These are phyloP conservation scores for Charanyca ferruginea DNA, from an alignment of 2,888 invertebrate genomes.

Conservation along the genomic window DNA sequence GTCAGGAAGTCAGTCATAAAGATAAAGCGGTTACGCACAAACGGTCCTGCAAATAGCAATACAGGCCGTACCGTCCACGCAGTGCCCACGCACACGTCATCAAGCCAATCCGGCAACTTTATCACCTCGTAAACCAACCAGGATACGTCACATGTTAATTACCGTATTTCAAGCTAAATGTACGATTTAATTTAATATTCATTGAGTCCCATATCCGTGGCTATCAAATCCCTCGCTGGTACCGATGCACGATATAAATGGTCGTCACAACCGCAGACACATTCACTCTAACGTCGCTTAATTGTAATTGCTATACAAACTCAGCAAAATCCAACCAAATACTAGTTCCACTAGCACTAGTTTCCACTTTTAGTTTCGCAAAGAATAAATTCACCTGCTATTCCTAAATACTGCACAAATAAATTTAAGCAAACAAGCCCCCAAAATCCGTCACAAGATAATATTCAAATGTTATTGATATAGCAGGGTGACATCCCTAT, in stretches of 20 bases:
- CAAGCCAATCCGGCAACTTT: constrained; percentile 75
- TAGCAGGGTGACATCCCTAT: constrained; percentile 66
- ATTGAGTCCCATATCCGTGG: constrained; percentile 74
- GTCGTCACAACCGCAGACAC: constrained; percentile 58
- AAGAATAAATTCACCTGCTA: constrained; percentile 41
- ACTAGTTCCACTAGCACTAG: constrained; percentile 17
- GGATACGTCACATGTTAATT: constrained; percentile 78
- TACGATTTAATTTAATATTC: constrained; percentile 82
- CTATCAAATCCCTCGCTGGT: constrained; percentile 73
- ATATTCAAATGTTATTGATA: constrained; percentile 57
- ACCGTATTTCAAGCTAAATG: constrained; percentile 79
- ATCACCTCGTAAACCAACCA: constrained; percentile 79
- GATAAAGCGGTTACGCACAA: constrained; percentile 72
- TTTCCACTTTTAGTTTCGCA: constrained; percentile 18
- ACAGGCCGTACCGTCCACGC: constrained; percentile 57
- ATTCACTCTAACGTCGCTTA: constrained; percentile 52
- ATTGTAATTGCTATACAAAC: constrained; percentile 56
- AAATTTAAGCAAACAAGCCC: constrained; percentile 31
- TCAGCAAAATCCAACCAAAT: constrained; percentile 42
- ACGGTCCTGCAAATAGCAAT: constrained; percentile 62
- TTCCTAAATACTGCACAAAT: constrained; percentile 21
- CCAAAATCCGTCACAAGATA: constrained; percentile 64
- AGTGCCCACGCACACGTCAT: constrained; percentile 60
- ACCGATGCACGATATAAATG: constrained; percentile 68
- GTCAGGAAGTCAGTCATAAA: constrained; percentile 74